Conservation (phyloP, 2,113 vertebrate species). For the Mastomys coucha region DNA sequence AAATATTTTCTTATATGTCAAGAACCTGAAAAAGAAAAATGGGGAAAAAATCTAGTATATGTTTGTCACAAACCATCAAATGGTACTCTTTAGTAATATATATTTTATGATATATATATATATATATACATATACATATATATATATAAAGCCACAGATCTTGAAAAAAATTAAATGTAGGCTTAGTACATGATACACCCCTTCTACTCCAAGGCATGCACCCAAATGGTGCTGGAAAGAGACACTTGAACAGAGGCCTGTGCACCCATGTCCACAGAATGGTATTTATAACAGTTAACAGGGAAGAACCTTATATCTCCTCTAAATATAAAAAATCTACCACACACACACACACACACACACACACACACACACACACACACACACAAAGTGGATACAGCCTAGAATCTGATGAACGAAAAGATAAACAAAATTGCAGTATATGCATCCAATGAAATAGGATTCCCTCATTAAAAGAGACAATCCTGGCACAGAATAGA, state of each 20-base stretch:
- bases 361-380: fast-evolving
- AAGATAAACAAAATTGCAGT: neutral
- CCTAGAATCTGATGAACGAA: neutral
- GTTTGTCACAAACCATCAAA: slow-evolving; percentile 49
- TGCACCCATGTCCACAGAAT: neutral
- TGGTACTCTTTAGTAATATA: slow-evolving; percentile 2
- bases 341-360: too few relatives aligned
- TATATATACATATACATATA: slow-evolving; percentile 1
- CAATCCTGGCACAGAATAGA: neutral
- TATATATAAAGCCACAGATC: neutral
- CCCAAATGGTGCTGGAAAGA: neutral
- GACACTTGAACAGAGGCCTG: neutral
- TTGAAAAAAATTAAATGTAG: slow-evolving; percentile 39
- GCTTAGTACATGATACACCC: slow-evolving; percentile 26
- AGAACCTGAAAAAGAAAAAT: slow-evolving; percentile 52
- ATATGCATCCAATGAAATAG: neutral
- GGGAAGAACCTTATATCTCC: neutral
- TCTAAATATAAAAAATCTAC: neutral
- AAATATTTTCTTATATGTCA: slow-evolving; percentile 33
- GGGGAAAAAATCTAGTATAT: neutral
- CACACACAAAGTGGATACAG: neutral
- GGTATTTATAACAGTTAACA: slow-evolving; percentile 10
- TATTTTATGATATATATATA: neutral
- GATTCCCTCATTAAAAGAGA: slow-evolving; percentile 9
- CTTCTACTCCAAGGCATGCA: neutral